phyloP scores from a whole-genome alignment of 2,113 vertebrate genomes.

The Regulus satrapa region DNA sequence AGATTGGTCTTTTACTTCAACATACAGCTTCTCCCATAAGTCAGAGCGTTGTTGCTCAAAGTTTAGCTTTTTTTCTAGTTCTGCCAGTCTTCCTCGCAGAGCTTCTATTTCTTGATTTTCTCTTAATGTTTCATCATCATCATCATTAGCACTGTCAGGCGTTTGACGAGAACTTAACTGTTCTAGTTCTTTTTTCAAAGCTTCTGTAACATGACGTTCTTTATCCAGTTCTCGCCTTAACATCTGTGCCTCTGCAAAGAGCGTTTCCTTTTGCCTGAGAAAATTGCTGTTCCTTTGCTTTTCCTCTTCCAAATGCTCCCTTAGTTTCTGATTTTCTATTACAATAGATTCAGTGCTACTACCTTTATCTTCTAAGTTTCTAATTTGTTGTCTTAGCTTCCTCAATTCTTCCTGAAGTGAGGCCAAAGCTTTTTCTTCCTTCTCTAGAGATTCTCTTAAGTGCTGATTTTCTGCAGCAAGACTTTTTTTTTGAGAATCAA shows the following conservation, averaged over 20 bases:
- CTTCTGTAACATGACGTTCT: slow-evolving; percentile 75
- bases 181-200: slow-evolving; percentile 78
- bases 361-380: slow-evolving; percentile 79
- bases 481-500: slow-evolving; percentile 73
- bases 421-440: slow-evolving; percentile 80
- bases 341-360: slow-evolving; percentile 72
- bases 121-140: not conserved
- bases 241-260: slow-evolving; percentile 79
- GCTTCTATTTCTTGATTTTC: slow-evolving; percentile 70
- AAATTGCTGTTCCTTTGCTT: slow-evolving; percentile 76
- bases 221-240: slow-evolving; percentile 82
- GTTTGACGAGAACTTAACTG: slow-evolving; percentile 61
- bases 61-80: slow-evolving; percentile 86
- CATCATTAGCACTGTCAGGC: not conserved
- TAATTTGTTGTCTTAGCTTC: slow-evolving; percentile 80
- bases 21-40: slow-evolving; percentile 92
- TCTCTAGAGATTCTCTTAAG: slow-evolving; percentile 81
- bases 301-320: slow-evolving; percentile 83
- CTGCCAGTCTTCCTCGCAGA: slow-evolving; percentile 76
- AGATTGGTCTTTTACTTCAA: slow-evolving; percentile 84
- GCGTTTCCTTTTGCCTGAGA: slow-evolving; percentile 77
- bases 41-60: slow-evolving; percentile 96
- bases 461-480: slow-evolving; percentile 82
- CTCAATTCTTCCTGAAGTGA: slow-evolving; percentile 83
- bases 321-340: slow-evolving; percentile 85